These are phyloP conservation scores for Lanistes nyassanus DNA, from an alignment of 1,140 invertebrate species.

Conservation along the genomic window DNA sequence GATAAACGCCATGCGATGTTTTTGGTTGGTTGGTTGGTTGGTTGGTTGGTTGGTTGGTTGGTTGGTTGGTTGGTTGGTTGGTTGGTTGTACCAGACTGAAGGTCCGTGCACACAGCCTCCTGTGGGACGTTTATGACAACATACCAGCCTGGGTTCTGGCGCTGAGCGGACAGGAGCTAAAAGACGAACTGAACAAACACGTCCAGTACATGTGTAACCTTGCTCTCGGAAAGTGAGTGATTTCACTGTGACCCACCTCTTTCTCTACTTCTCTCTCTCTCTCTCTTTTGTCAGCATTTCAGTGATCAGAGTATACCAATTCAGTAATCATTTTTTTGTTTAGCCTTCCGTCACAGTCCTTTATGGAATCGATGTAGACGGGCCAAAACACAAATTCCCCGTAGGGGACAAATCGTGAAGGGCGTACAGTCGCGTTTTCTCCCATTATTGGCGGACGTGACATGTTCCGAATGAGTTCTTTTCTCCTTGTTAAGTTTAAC, in stretches of 20 bases:
- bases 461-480: too few relatives aligned
- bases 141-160: not conserved
- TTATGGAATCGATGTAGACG: too few relatives aligned
- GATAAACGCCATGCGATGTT: too few relatives aligned
- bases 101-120: not conserved
- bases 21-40: too few relatives aligned
- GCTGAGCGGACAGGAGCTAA: not conserved
- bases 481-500: too few relatives aligned
- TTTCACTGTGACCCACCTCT: not conserved
- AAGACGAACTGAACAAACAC: not conserved
- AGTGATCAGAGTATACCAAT: not conserved
- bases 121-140: not conserved
- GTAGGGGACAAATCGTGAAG: too few relatives aligned
- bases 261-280: not conserved
- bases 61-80: not conserved
- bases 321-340: not conserved
- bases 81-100: conserved; percentile 7
- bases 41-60: too few relatives aligned
- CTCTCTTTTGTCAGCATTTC: not conserved
- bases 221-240: not conserved
- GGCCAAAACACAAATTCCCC: too few relatives aligned
- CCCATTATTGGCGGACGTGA: too few relatives aligned
- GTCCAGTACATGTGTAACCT: not conserved
- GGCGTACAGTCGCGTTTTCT: too few relatives aligned
- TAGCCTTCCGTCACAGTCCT: too few relatives aligned